phyloP scores from a whole-genome alignment of 2,113 vertebrate genomes.

The Cinclus mexicanus region DNA sequence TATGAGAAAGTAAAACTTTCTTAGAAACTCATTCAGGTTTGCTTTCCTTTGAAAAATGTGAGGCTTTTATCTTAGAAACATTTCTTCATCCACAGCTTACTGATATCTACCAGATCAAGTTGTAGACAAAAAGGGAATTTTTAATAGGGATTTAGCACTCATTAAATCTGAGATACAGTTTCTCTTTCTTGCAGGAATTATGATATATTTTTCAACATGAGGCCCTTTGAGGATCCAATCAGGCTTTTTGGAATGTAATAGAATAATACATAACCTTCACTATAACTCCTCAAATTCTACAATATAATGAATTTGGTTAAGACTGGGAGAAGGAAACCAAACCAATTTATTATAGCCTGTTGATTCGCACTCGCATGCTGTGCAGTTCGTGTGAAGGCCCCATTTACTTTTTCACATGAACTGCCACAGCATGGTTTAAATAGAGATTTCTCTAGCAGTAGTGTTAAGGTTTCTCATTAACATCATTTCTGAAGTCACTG shows the following conservation, averaged over 20 bases:
- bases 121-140: background rate
- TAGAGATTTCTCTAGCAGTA: slow-evolving; percentile 61
- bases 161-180: background rate
- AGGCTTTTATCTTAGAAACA: background rate
- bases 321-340: slow-evolving; percentile 32
- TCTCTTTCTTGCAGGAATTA: background rate
- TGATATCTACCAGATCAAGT: background rate
- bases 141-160: background rate
- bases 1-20: background rate
- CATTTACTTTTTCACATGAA: slow-evolving; percentile 73
- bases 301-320: slow-evolving; percentile 46
- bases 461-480: slow-evolving; percentile 66
- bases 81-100: background rate
- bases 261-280: background rate
- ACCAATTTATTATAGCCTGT: slow-evolving; percentile 65
- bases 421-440: slow-evolving; percentile 73
- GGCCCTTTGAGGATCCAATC: background rate
- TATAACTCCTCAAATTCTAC: slow-evolving; percentile 15
- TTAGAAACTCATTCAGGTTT: background rate
- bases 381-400: slow-evolving; percentile 68
- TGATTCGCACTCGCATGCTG: slow-evolving; percentile 69
- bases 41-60: background rate
- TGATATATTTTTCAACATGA: background rate
- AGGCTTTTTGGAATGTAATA: background rate
- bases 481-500: slow-evolving; percentile 63